Evolutionary conservation across 2,113 vertebrate species (phyloP).

Genomic region (Mungos mungo): DNA sequence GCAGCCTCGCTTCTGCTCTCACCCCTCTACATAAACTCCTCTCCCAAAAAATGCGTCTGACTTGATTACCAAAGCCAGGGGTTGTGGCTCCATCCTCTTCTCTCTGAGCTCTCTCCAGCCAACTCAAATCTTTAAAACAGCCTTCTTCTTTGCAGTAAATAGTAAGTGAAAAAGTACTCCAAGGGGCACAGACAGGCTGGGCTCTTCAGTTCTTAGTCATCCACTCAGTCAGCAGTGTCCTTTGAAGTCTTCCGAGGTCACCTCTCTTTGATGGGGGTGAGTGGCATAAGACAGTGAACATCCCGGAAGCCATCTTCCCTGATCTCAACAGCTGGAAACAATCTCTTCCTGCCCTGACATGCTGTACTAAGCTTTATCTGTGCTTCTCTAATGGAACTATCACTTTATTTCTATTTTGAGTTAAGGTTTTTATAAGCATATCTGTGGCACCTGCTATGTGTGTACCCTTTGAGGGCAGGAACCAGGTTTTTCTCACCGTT

Average conservation of each 20-base stretch:
- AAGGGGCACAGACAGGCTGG: neutral
- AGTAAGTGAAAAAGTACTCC: neutral
- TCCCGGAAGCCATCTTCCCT: neutral
- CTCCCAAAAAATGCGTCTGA: neutral
- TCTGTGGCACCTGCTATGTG: neutral
- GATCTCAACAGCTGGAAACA: constrained; percentile 52
- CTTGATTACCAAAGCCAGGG: neutral
- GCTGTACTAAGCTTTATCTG: neutral
- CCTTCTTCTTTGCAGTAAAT: neutral
- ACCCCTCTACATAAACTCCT: neutral
- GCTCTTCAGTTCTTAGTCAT: neutral
- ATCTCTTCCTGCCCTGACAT: neutral
- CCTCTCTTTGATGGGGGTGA: constrained; percentile 47
- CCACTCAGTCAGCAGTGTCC: neutral
- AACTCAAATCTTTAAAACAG: neutral
- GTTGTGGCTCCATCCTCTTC: neutral
- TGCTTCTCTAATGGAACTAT: neutral
- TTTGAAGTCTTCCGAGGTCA: constrained; percentile 55
- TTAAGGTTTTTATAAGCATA: neutral
- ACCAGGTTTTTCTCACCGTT: neutral
- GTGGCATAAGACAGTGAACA: constrained; percentile 42
- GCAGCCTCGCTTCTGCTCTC: neutral
- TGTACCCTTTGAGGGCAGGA: constrained; percentile 9
- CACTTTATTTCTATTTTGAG: constrained; percentile 22
- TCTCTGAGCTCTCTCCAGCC: neutral